Evolutionary conservation across 2,113 vertebrate genomes (phyloP).

Genomic region (Mustela nigripes): DNA sequence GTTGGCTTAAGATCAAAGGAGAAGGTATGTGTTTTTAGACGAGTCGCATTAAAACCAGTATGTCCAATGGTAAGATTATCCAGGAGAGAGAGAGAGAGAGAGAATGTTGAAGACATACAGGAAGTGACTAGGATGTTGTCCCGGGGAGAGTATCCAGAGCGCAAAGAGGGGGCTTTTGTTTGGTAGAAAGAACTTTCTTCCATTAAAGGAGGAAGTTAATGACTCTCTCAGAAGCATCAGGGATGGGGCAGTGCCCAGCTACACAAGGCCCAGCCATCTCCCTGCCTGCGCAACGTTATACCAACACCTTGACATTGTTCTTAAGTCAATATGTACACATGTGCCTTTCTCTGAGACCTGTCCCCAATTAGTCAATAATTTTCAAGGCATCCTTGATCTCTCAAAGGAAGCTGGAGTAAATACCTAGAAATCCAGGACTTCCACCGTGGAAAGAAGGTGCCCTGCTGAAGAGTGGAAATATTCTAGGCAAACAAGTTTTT

Average conservation of each 20-base stretch:
- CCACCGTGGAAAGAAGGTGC: slow-evolving; percentile 10
- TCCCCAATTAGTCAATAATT: not conserved
- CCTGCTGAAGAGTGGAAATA: slow-evolving; percentile 20
- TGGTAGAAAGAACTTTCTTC: not conserved
- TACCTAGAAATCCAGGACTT: slow-evolving; percentile 27
- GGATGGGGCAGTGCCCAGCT: not conserved
- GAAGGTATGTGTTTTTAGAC: not conserved
- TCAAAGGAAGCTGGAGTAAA: not conserved
- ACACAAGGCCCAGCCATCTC: not conserved
- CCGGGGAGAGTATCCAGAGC: not conserved
- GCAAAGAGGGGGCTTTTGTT: not conserved
- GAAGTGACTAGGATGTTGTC: not conserved
- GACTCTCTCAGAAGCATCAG: not conserved
- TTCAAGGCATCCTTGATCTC: not conserved
- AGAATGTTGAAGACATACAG: not conserved
- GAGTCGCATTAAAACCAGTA: not conserved
- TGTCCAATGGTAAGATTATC: not conserved
- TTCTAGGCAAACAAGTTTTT: slow-evolving; percentile 56
- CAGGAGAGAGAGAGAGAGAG: not conserved
- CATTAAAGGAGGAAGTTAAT: not conserved
- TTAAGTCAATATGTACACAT: not conserved
- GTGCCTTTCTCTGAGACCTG: not conserved
- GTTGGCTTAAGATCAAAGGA: not conserved
- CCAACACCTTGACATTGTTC: not conserved
- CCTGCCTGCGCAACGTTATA: not conserved